Conservation (phyloP, 2,113 vertebrate genomes). For the Peromyscus polionotus region DNA sequence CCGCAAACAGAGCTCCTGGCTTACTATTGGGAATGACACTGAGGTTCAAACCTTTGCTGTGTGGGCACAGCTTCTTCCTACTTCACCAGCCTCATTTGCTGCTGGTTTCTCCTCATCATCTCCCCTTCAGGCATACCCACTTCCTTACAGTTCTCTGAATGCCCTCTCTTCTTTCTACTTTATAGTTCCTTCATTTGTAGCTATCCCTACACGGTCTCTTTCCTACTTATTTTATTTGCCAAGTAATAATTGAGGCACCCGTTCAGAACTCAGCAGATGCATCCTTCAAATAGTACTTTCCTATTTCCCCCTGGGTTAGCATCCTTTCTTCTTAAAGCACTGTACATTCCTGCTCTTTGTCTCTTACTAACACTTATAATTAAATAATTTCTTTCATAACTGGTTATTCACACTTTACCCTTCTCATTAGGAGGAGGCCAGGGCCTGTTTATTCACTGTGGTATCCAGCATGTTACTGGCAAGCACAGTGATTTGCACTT, state of each 20-base stretch:
- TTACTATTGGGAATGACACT: not conserved
- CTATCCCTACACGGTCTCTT: not conserved
- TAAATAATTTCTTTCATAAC: not conserved
- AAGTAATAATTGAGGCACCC: not conserved
- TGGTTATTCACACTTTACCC: slow-evolving; percentile 34
- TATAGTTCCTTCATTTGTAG: not conserved
- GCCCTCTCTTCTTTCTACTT: not conserved
- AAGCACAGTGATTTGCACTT: not conserved
- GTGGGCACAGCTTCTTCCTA: no score
- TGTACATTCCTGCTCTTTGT: not conserved
- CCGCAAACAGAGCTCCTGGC: not conserved
- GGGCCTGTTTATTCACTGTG: not conserved
- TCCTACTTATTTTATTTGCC: not conserved
- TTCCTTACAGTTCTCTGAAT: not conserved
- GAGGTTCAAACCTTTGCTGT: not conserved
- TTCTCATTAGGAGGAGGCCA: not conserved
- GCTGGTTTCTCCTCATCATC: accelerated
- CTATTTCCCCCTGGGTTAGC: not conserved
- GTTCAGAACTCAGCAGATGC: not conserved
- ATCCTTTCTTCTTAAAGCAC: not conserved
- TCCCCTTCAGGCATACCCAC: not conserved
- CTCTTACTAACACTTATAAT: not conserved
- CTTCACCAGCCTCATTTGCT: not conserved
- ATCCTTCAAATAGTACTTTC: not conserved
- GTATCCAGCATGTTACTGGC: not conserved